Evolutionary conservation across 53 echinoderm and acorn worm species (phyloP).

Genomic region (Echinometra lucunter): DNA sequence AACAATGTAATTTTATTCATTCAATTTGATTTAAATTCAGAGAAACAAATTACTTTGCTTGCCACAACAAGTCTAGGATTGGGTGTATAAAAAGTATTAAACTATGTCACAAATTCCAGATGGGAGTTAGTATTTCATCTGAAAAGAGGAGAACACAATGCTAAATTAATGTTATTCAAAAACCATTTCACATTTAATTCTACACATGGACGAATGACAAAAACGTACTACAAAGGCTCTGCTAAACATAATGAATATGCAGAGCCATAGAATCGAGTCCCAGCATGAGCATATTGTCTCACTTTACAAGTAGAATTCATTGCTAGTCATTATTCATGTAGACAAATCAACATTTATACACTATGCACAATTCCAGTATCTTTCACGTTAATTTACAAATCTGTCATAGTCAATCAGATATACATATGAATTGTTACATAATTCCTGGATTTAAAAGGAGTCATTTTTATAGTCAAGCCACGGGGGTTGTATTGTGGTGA

Average conservation of each 20-base stretch:
- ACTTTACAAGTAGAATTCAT: conserved; percentile 43
- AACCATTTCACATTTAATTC: conserved; percentile 38
- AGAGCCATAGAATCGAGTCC: not conserved
- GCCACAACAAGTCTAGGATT: not conserved
- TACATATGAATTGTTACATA: conserved; percentile 59
- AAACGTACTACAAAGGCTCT: conserved; percentile 4
- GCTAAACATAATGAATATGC: not conserved
- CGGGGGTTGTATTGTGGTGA: not conserved
- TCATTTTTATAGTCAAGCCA: not conserved
- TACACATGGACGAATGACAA: conserved; percentile 32
- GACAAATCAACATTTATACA: conserved; percentile 69
- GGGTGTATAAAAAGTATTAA: conserved; percentile 12
- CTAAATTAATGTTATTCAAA: conserved; percentile 11
- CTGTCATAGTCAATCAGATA: conserved; percentile 55
- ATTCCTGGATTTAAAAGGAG: conserved; percentile 39
- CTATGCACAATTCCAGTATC: conserved; percentile 42
- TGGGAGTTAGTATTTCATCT: conserved; percentile 28
- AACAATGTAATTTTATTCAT: conserved; percentile 14
- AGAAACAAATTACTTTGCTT: not conserved
- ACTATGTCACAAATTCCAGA: not conserved
- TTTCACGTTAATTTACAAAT: conserved; percentile 58
- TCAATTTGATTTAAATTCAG: not conserved
- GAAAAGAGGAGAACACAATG: not conserved
- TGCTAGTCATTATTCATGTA: conserved; percentile 26
- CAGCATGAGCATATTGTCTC: conserved; percentile 13